Base-by-base conservation (phyloP, 2,113 vertebrate species). In the Taurulus bubalis region DNA sequence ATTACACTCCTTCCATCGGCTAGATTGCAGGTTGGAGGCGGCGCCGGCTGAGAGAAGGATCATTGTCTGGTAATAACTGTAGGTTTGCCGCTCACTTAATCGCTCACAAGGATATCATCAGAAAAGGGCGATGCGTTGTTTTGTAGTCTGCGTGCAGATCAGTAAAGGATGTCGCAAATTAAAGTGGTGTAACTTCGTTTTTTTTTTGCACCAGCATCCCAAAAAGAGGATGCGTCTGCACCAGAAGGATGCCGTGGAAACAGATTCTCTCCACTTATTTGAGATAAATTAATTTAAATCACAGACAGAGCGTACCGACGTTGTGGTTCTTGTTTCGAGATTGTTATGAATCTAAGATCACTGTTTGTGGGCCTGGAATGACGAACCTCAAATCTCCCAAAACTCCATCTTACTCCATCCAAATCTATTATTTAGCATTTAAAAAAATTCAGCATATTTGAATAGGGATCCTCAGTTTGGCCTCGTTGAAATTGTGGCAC, bases 1-100 rank as follows among this genome's bases (percentile, higher is more conserved):
- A 76, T 79, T 65, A 70, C 34, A 30, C 47, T 71, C 51, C 60
- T 51, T 87, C 74, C 22, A 40, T 69, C 45, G 58, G 62, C 32
- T 24, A 2, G 36, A 65, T 58, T 74, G 82, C 77, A 45, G 28
- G 40, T 42, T 81, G 58, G 58, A 73, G 75, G n/a, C 76, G 74
- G 65, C 42, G n/a, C 69, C 49, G 77, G 47, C 10, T 38, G 30
- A 42, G 26, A 65, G 45, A 32, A 34, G 62, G 30, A 64, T 3
- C 53, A 28, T 6, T 32, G 45, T 53, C 69, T 70, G 56, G 53
- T 75, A 63, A 56, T 51, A 73, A 62, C n/a, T 42, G 18, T 2
- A 15, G 49, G 55, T 71, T 74, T 62, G 18, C 30, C 2, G 3
- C 24, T 40, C 6, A 16, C 30, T 49, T 38, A 38, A 60, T 71